Evolutionary conservation across 2,797 vertebrate genomes (phyloP).

Genomic region (Sylvilagus floridanus): DNA sequence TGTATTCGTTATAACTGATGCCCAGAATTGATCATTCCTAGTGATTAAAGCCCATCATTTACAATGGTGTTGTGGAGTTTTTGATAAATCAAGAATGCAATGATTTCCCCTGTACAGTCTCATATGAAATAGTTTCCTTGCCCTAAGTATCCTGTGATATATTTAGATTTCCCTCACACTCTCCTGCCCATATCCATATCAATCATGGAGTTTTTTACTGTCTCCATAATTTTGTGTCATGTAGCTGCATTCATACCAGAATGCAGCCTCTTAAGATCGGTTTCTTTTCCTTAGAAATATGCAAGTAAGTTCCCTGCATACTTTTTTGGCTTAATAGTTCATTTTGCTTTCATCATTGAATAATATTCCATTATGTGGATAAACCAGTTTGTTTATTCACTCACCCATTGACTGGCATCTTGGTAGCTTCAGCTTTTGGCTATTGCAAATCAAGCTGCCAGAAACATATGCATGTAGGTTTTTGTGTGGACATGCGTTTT

Average conservation of each 20-base stretch:
- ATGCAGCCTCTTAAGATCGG: background rate
- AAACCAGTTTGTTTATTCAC: background rate
- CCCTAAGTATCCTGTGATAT: background rate
- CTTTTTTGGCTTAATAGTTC: background rate
- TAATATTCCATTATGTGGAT: background rate
- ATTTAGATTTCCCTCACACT: background rate
- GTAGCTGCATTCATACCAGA: background rate
- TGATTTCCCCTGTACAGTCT: background rate
- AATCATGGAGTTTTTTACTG: background rate
- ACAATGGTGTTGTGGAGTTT: background rate
- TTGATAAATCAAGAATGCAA: background rate
- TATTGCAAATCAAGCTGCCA: background rate
- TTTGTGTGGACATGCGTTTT: background rate
- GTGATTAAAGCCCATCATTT: background rate
- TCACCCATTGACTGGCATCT: background rate
- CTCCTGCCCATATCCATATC: too few relatives aligned
- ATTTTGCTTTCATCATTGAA: background rate
- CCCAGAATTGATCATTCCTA: background rate
- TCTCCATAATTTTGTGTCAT: background rate
- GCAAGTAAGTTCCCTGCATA: background rate
- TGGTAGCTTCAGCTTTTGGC: background rate
- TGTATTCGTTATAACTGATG: background rate
- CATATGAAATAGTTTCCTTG: background rate
- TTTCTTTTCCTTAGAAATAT: background rate
- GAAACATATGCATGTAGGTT: background rate